Percentiles rank a stretch among this genome's conserved stretches.
These are phyloP conservation scores for Odontomyia ornata DNA, from an alignment of 2,888 invertebrate species.

Conservation along the genomic window DNA sequence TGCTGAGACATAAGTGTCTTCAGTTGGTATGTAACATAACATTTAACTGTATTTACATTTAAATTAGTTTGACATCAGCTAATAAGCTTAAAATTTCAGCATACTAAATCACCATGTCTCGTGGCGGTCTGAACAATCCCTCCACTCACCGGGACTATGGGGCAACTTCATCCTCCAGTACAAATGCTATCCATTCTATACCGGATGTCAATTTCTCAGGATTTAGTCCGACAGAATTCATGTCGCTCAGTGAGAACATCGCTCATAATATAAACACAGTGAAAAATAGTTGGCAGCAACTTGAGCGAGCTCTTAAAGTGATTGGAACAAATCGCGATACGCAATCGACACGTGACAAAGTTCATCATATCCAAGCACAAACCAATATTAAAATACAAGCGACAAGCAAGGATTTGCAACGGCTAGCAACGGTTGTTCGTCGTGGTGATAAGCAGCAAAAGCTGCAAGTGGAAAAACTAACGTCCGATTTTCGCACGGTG, in stretches of 20 bases:
- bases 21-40: too few species aligned
- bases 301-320: constrained; percentile 78
- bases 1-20: too few species aligned
- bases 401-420: constrained; percentile 77
- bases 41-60: too few species aligned
- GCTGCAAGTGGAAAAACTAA: constrained; percentile 83
- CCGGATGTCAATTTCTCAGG: constrained; percentile 77
- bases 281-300: constrained; percentile 74
- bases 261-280: constrained; percentile 83
- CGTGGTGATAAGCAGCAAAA: constrained; percentile 82
- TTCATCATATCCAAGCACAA: constrained; percentile 77
- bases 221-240: constrained; percentile 78
- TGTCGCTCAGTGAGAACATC: constrained; percentile 81
- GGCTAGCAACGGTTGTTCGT: constrained; percentile 74
- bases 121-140: constrained; percentile 37
- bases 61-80: too few species aligned
- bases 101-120: constrained; percentile 39
- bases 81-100: background rate
- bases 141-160: constrained; percentile 59
- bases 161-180: constrained; percentile 57
- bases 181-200: constrained; percentile 58
- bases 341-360: constrained; percentile 72
- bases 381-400: constrained; percentile 78
- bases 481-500: constrained; percentile 82
- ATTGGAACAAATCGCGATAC: constrained; percentile 81